These are phyloP conservation scores for Cheirogaleus medius DNA, from an alignment of 2,113 vertebrate species.

Conservation along the genomic window DNA sequence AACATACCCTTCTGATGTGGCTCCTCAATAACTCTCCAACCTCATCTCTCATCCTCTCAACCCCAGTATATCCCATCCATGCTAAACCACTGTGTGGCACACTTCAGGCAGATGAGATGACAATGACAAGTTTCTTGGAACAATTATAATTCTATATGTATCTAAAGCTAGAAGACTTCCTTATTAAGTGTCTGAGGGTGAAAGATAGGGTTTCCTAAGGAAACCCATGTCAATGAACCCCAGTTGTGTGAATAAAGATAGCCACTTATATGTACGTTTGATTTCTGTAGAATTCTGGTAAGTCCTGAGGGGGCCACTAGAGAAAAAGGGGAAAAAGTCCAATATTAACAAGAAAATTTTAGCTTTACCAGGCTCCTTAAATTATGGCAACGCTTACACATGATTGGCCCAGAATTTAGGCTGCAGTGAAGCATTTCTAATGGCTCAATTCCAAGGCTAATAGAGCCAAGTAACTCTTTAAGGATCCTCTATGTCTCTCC, in stretches of 20 bases:
- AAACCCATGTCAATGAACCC: background rate
- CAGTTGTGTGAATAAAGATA: slow-evolving; percentile 14
- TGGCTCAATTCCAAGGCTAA: slow-evolving; percentile 73
- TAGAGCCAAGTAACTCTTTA: slow-evolving; percentile 58
- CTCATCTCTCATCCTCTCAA: background rate
- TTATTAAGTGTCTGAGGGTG: background rate
- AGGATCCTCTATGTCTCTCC: slow-evolving; percentile 32
- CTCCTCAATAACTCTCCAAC: background rate
- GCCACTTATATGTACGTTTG: background rate
- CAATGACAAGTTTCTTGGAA: background rate
- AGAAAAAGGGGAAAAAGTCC: background rate
- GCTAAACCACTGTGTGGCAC: background rate
- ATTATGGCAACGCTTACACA: slow-evolving; percentile 58
- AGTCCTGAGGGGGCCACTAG: background rate
- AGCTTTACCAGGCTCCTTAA: slow-evolving; percentile 39
- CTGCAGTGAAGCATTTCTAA: slow-evolving; percentile 72
- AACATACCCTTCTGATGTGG: background rate
- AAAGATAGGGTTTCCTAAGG: background rate
- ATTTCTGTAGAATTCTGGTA: background rate
- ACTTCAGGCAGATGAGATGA: background rate
- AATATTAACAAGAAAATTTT: slow-evolving; percentile 11
- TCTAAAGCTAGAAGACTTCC: background rate
- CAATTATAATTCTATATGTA: background rate
- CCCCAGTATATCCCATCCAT: background rate
- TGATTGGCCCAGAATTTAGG: slow-evolving; percentile 69